A percentile compares a stretch with the other conserved stretches of the same genome.
Evolutionary conservation across 2,888 invertebrate species (phyloP).

Genomic region (Carabus problematicus): DNA sequence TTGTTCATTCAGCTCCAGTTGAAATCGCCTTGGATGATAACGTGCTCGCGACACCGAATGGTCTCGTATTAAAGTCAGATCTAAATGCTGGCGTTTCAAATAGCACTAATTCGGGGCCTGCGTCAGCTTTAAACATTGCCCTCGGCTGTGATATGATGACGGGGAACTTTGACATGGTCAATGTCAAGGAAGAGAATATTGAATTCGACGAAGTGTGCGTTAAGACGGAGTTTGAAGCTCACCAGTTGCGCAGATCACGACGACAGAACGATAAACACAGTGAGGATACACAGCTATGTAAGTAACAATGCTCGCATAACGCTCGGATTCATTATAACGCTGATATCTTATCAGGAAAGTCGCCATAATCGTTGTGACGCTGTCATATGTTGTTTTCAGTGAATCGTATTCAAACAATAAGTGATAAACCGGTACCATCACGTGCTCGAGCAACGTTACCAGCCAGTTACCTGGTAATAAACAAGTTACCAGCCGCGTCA

Average conservation of each 20-base stretch:
- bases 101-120: too few species aligned
- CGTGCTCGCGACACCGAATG: conserved; percentile 17
- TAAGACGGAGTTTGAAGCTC: conserved; percentile 34
- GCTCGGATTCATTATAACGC: too few species aligned
- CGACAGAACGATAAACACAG: conserved; percentile 30
- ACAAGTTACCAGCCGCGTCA: conserved; percentile 55
- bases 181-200: conserved; percentile 29
- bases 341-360: not conserved
- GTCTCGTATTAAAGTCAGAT: conserved; percentile 27
- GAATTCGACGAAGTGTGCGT: conserved; percentile 30
- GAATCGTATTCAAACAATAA: conserved; percentile 56
- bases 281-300: conserved; percentile 30
- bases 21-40: conserved; percentile 33
- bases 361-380: too few species aligned
- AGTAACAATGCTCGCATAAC: too few species aligned
- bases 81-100: conserved; percentile 16
- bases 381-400: conserved; percentile 49
- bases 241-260: conserved; percentile 31
- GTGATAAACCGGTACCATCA: conserved; percentile 73
- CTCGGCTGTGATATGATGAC: not conserved
- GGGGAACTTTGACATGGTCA: conserved; percentile 3
- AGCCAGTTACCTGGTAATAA: conserved; percentile 66
- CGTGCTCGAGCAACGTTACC: conserved; percentile 83
- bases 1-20: conserved; percentile 29
- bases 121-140: not conserved